Evolutionary conservation across 2,797 vertebrate species (phyloP).

Genomic region (Columba guinea): DNA sequence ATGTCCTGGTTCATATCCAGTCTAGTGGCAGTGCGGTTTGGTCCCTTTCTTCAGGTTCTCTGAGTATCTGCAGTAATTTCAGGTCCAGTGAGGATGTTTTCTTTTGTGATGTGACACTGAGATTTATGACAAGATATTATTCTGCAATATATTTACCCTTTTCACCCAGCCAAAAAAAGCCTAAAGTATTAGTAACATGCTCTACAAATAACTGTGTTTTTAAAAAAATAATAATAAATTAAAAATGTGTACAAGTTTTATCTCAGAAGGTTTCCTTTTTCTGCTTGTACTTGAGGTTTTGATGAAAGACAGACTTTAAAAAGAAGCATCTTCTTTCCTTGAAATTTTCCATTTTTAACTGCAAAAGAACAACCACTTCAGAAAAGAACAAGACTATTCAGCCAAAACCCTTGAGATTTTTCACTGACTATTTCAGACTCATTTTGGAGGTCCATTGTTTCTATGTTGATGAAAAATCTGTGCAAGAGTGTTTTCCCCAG

Average conservation of each 20-base stretch:
- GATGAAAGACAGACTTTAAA: slow-evolving; percentile 22
- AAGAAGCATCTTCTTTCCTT: slow-evolving; percentile 1
- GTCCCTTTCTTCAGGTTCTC: neutral
- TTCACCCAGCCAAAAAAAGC: neutral
- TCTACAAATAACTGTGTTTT: neutral
- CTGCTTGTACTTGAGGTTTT: neutral
- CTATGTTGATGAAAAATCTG: slow-evolving; percentile 31
- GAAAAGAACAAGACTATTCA: slow-evolving; percentile 14
- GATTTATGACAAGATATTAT: neutral
- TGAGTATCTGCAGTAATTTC: neutral
- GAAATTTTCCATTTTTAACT: slow-evolving; percentile 41
- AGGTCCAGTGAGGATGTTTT: neutral
- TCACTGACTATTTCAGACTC: slow-evolving; percentile 2
- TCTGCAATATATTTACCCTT: neutral
- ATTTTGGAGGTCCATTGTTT: neutral
- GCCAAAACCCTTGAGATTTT: slow-evolving; percentile 39
- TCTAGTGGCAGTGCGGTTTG: neutral
- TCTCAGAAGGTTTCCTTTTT: neutral
- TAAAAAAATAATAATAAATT: neutral
- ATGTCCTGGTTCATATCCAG: neutral
- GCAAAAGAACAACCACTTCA: slow-evolving; percentile 44
- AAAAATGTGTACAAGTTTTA: neutral
- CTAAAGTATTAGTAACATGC: neutral
- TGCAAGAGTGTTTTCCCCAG: slow-evolving; percentile 11
- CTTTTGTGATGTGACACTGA: neutral